These are phyloP conservation scores for Molossus molossus DNA, from an alignment of 2,797 vertebrate genomes.

Conservation along the genomic window DNA sequence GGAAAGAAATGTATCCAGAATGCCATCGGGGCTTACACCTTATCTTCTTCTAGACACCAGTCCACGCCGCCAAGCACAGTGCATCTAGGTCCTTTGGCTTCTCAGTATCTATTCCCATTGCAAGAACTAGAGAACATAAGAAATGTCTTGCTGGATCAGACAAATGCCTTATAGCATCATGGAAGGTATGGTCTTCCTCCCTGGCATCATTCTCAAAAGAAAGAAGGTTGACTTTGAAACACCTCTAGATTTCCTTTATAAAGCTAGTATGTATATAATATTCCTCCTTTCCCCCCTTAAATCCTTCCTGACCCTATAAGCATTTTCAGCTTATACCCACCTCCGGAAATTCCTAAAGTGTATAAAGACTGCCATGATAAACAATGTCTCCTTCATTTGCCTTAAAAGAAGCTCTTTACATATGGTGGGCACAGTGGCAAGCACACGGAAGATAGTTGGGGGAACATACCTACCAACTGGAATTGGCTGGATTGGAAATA, in stretches of 20 bases:
- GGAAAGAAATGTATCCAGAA: slow-evolving; percentile 68
- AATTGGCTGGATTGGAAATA: neutral
- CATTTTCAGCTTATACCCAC: neutral
- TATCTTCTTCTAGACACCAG: slow-evolving; percentile 34
- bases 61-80: slow-evolving; percentile 29
- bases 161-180: neutral
- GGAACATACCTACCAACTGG: neutral
- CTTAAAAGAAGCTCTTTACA: neutral
- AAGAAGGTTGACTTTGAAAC: neutral
- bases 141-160: slow-evolving; percentile 23
- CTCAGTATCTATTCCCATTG: neutral
- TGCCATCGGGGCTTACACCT: slow-evolving; percentile 55
- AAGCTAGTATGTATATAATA: neutral
- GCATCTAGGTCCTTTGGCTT: neutral
- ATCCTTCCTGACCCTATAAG: neutral
- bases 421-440: neutral
- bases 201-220: neutral
- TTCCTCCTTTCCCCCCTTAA: neutral
- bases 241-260: neutral
- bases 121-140: neutral
- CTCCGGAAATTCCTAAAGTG: slow-evolving; percentile 7
- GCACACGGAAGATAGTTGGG: neutral
- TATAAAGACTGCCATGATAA: slow-evolving; percentile 9
- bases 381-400: neutral
- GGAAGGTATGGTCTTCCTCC: neutral